Base-by-base conservation (phyloP, 2,888 invertebrate genomes). In the Caenorhabditis afra region DNA sequence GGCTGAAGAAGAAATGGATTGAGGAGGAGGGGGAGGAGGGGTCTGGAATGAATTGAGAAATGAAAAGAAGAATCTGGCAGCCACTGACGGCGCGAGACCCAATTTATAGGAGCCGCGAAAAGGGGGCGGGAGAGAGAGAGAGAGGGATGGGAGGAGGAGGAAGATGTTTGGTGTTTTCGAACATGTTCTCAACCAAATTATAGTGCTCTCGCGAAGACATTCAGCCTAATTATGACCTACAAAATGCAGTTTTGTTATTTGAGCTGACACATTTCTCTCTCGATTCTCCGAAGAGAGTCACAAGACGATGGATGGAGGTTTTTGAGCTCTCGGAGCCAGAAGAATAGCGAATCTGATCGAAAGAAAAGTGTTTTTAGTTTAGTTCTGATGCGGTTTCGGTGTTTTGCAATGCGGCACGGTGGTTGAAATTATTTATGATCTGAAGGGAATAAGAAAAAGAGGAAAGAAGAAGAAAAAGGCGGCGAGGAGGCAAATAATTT, bases 151-250 rank as follows among this genome's bases (percentile, higher is more conserved):
- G 29, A 52, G 35, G 65, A 61, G 35, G 62, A 55, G 14, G 64
- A 65, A 61, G 73, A 65, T 73, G 64, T 73, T 73, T 73, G 73
- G 47, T 73, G 73, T 73, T 73, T 73, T 73, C 29, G 73, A 73
- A 65, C 73, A 71, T 58, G 55, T 73, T 73, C 73, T 64, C 57
- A 58, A 58, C 64, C 39, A 65, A 73, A 73, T 64, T 73, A 58
- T 52, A 49, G 23, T 61, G 70, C 52, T 50, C 52, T 23, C 14
- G 18, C 1, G n/a, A 22, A 57, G 20, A 49, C 47, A 29, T 55
- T 47, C 55, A 8, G 57, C 57, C 18, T 64, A 64, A 73, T 73
- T 73, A 65, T 49, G 44, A 52, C 64, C 64, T 64, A 62, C 62
- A 62, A 35, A 66, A 62, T 55, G 62, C 47, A 71, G 62, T 71